These are phyloP conservation scores for Potamarius usumacintae DNA, from an alignment of 2,113 vertebrate species.

Conservation along the genomic window DNA sequence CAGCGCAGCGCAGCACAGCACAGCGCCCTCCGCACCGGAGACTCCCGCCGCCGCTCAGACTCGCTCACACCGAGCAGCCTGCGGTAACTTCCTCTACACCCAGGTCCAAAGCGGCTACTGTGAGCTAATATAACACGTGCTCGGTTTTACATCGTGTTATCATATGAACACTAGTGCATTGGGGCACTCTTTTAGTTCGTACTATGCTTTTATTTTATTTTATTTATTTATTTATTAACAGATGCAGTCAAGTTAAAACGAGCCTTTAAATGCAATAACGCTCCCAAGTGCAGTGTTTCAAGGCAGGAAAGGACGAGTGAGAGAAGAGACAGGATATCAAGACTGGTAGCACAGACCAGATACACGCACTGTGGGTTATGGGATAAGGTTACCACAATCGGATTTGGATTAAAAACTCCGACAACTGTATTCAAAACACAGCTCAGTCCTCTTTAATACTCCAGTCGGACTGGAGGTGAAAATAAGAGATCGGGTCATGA, in stretches of 20 bases:
- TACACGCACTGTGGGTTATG: not conserved
- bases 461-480: not conserved
- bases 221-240: not conserved
- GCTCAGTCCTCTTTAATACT: not conserved
- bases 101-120: not conserved
- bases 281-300: not conserved
- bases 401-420: not conserved
- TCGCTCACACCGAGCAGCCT: not conserved
- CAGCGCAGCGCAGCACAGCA: slow-evolving; percentile 23
- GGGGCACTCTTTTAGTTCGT: not conserved
- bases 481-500: not conserved
- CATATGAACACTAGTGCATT: not conserved
- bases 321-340: not conserved
- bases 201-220: not conserved
- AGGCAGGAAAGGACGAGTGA: not conserved
- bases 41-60: slow-evolving; percentile 13
- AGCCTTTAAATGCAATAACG: slow-evolving; percentile 14
- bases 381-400: not conserved
- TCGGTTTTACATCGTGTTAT: not conserved
- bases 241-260: slow-evolving; percentile 4
- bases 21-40: slow-evolving; percentile 48
- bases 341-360: not conserved
- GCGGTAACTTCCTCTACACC: not conserved
- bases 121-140: not conserved
- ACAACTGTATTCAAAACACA: not conserved